Base-by-base conservation (phyloP, 2,888 invertebrate genomes). In the Pristionchus exspectatus region DNA sequence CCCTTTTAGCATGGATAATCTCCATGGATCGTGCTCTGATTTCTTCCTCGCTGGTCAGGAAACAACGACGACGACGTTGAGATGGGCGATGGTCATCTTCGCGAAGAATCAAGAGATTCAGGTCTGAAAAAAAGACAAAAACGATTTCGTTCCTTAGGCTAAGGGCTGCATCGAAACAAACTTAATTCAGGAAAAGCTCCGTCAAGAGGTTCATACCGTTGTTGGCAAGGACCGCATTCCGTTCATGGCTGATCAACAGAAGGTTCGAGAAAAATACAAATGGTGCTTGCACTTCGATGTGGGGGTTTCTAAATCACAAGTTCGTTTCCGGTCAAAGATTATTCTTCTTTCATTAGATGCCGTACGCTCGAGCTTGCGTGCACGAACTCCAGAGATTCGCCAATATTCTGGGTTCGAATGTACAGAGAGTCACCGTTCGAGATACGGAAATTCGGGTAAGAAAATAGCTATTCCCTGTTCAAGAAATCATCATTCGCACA, bases 341-440 rank as follows among this genome's bases (percentile, higher is more conserved):
- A 81, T 81, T 50, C 4, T 50, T 10, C 33, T 16, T 33, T 83
- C n/a, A n/a, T n/a, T 63, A 86, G 86, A 86, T 86, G 86, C 33
- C 66, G 24, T 86, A 63, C 30, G 59, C 86, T 21, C 86, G 50
- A 12, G 86, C 66, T 21, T 86, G 86, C n/a, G 86, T 63, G 21
- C 24, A 38, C 2, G 86, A 86, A 16, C 86, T 86, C 24, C 86
- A 86, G 66, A 16, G 86, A 63, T 38, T n/a, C 12, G 86, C 86
- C 38, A 86, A 86, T 66, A 66, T 86, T 14, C 86, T 86, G 24
- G 21, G 7, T 9, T 0, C 44, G 0, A 86, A 63, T 14, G n/a
- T 86, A 2, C 30, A 50, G 38, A 14, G 50, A 10, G 86, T 63
- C 38, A 86, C 86, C 54, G 21, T 18, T 1, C n/a, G 38, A 33